phyloP scores from a whole-genome alignment of 2,797 vertebrate genomes.

The Bryconaethiops microstoma region DNA sequence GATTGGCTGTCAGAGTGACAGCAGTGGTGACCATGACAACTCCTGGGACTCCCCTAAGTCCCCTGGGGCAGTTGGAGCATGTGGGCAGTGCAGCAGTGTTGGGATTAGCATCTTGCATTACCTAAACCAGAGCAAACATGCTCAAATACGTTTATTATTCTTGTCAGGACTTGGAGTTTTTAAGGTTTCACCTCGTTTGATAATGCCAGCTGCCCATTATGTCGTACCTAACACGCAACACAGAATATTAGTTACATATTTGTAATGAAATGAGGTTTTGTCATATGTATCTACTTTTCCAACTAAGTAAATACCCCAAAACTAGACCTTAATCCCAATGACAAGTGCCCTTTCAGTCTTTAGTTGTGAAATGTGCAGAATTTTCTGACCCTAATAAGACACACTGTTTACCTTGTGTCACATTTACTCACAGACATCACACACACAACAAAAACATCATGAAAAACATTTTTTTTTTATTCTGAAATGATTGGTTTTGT shows the following conservation, averaged over 20 bases:
- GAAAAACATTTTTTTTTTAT: conserved; percentile 74
- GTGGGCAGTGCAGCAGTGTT: conserved; percentile 26
- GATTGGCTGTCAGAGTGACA: conserved; percentile 47
- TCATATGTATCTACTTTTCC: too few species aligned
- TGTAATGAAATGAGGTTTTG: too few species aligned
- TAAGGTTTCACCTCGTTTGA: neutral
- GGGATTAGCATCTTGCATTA: conserved; percentile 55
- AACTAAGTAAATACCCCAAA: too few species aligned
- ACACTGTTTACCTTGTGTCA: neutral
- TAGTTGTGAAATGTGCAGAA: neutral
- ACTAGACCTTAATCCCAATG: neutral
- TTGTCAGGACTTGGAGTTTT: neutral
- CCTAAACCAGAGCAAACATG: conserved; percentile 45
- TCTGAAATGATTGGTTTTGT: conserved; percentile 75
- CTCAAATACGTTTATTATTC: neutral
- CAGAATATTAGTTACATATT: too few species aligned
- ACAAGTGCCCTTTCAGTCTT: neutral
- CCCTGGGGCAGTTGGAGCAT: conserved; percentile 49
- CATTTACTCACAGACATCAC: conserved; percentile 37
- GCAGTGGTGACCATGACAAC: conserved; percentile 68
- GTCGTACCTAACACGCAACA: too few species aligned
- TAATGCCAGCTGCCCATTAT: too few species aligned
- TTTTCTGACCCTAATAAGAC: neutral
- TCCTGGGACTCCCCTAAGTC: conserved; percentile 51
- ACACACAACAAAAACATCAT: conserved; percentile 55